Evolutionary conservation across 2,888 invertebrate genomes (phyloP).

Genomic region (Argyresthia albistria): DNA sequence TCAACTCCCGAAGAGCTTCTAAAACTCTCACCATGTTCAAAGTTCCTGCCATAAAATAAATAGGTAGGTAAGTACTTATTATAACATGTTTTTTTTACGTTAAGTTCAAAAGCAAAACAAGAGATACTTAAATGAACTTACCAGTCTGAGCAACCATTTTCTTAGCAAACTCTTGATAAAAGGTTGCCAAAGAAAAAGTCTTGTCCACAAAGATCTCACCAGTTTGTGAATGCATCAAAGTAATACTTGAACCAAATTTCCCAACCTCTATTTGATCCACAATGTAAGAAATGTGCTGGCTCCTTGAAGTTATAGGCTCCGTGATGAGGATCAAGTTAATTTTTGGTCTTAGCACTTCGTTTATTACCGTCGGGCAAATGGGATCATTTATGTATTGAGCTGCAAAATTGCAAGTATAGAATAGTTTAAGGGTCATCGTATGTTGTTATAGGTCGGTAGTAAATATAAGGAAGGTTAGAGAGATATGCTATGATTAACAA

Average conservation of each 20-base stretch:
- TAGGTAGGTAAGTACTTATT: not conserved
- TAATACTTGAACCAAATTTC: constrained; percentile 70
- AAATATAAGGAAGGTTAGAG: not conserved
- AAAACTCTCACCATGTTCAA: constrained; percentile 11
- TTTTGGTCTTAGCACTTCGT: constrained; percentile 17
- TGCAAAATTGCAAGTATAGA: constrained; percentile 20
- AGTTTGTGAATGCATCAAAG: constrained; percentile 68
- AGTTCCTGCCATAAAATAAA: constrained; percentile 3
- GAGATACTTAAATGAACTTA: constrained; percentile 7
- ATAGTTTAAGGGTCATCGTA: not conserved
- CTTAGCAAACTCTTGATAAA: constrained; percentile 36
- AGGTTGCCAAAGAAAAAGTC: constrained; percentile 59
- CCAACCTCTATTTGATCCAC: constrained; percentile 68
- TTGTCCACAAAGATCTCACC: constrained; percentile 66
- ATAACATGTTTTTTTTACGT: too few relatives aligned
- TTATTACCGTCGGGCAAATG: constrained; percentile 30
- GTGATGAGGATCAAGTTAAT: constrained; percentile 73
- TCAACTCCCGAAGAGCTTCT: constrained; percentile 7
- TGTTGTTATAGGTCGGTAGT: not conserved
- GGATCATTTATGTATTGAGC: constrained; percentile 48
- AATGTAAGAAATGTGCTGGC: constrained; percentile 53
- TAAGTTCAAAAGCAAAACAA: too few relatives aligned
- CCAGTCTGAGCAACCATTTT: constrained; percentile 7
- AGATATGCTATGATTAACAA: not conserved
- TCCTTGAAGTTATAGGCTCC: constrained; percentile 42